Base-by-base conservation (phyloP, 1,140 invertebrate species). In the Eciton burchellii region DNA sequence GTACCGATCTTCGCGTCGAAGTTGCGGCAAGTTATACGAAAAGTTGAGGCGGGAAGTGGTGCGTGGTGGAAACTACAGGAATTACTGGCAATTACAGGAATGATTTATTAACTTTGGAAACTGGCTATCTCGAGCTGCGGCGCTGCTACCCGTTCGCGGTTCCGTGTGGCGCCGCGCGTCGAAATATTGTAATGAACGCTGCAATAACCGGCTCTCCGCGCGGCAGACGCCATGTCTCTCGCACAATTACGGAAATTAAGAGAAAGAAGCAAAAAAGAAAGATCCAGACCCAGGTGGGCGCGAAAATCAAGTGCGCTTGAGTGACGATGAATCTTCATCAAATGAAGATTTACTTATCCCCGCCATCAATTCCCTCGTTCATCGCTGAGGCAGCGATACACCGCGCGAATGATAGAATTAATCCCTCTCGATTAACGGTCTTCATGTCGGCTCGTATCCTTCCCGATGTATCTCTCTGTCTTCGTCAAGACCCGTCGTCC, bases 91-190 rank as follows among this genome's bases (percentile, higher is more conserved):
- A 87, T 85, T 88, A 81, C 87, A 79, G 52, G 60, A 82, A 77
- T 85, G 87, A 88, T 88, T 88, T 88, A 88, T 88, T 88, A 83
- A 79, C 60, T 87, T 84, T 45, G 43, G 65, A 82, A 88, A 88
- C 82, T 87, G 56, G 76, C 71, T 87, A 76, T 84, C 86, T 73
- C 56, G 57, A 66, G 45, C 60, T 43, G 24, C 41, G 52, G 63
- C 45, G 49, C 54, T 45, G 56, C 43, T 24, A 11, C 52, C 47
- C 35, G 63, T 26, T n/a, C 49, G 71, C 81, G 47, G 16, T 54
- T 56, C 70, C 49, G 49, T n/a, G 9, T 52, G 74, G 72, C 62
- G 81, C 70, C 74, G 26, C 74, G 26, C 54, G 82, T 83, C 82
- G 74, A 85, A 85, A 83, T 82, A 83, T 76, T 62, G 70, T 76